Evolutionary conservation across 1,140 invertebrate species (phyloP).

Genomic region (Eufriesea mexicana): DNA sequence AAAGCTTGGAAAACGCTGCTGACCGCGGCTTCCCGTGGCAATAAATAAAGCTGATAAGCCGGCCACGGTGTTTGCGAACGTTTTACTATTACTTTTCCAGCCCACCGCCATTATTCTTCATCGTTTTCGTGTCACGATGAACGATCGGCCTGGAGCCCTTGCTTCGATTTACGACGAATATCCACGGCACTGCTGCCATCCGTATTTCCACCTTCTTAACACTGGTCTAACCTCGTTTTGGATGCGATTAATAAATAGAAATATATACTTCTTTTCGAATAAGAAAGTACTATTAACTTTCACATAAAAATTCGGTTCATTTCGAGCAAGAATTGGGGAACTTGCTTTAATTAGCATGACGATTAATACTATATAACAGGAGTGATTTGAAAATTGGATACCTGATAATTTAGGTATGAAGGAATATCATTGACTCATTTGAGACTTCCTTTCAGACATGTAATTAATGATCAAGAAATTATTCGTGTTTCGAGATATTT

Average conservation of each 20-base stretch:
- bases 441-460: too few species aligned
- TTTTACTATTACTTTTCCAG: slow-evolving; percentile 74
- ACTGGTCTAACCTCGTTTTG: background rate
- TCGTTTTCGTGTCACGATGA: slow-evolving; percentile 57
- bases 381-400: too few species aligned
- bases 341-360: too few species aligned
- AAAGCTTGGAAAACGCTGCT: slow-evolving; percentile 65
- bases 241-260: background rate
- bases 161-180: slow-evolving; percentile 42
- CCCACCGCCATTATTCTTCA: slow-evolving; percentile 61
- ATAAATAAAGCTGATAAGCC: slow-evolving; percentile 77
- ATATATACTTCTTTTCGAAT: too few species aligned
- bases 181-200: background rate
- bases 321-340: too few species aligned
- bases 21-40: slow-evolving; percentile 66
- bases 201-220: background rate
- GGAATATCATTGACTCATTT: too few species aligned
- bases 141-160: slow-evolving; percentile 50
- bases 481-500: too few species aligned
- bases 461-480: too few species aligned
- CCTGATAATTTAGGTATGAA: too few species aligned
- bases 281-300: too few species aligned
- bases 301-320: too few species aligned
- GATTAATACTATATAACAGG: too few species aligned
- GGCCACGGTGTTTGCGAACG: slow-evolving; percentile 71